Conservation (phyloP, 2,888 invertebrate genomes). For the Nezara viridula region DNA sequence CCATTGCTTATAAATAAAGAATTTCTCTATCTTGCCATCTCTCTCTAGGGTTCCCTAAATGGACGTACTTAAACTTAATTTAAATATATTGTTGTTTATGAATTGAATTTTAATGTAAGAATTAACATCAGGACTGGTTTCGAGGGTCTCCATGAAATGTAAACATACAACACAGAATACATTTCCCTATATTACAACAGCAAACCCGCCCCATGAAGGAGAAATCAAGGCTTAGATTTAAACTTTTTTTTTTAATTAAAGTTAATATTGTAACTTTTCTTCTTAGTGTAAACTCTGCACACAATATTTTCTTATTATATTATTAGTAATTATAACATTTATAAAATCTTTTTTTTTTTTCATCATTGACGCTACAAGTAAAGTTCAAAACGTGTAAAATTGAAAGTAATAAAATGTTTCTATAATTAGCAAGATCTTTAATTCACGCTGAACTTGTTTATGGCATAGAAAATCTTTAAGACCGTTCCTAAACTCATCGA, state of each 20-base stretch:
- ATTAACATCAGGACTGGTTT: constrained; percentile 27
- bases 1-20: neutral
- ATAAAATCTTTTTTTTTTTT: too few species aligned
- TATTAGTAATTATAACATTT: neutral
- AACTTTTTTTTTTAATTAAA: neutral
- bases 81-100: constrained; percentile 39
- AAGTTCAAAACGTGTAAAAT: too few species aligned
- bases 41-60: neutral
- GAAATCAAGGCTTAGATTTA: neutral
- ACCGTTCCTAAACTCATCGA: too few species aligned
- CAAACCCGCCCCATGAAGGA: neutral
- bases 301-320: neutral
- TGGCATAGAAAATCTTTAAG: too few species aligned
- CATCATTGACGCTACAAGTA: too few species aligned
- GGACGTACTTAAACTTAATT: neutral
- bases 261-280: too few species aligned
- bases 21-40: neutral
- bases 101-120: constrained; percentile 25
- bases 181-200: constrained; percentile 10
- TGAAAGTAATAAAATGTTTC: too few species aligned
- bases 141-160: neutral
- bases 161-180: neutral
- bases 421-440: too few species aligned
- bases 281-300: neutral
- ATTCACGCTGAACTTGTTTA: too few species aligned